Evolutionary conservation across 2,888 invertebrate species (phyloP).

Genomic region (Nomada fabriciana): DNA sequence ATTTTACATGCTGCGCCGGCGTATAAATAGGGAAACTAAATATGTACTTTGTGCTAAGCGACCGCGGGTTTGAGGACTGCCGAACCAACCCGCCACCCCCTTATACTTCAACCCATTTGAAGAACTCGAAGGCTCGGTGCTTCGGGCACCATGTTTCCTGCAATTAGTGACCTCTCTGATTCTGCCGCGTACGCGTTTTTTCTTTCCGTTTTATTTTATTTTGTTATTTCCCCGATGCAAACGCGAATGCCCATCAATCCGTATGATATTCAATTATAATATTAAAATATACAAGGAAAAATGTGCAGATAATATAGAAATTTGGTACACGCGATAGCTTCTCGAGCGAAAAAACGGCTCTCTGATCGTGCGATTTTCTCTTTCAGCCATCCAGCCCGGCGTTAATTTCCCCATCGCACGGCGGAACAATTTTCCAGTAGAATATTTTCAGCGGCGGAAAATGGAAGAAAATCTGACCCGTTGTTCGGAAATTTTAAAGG

Average conservation of each 20-base stretch:
- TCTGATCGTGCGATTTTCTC: background rate
- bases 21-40: conserved; percentile 31
- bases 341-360: background rate
- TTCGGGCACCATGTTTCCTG: background rate
- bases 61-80: conserved; percentile 33
- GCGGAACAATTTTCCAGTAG: conserved; percentile 23
- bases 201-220: no score
- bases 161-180: conserved; percentile 5
- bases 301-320: no score
- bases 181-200: background rate
- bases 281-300: no score
- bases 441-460: background rate
- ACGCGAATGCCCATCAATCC: background rate
- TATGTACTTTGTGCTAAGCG: conserved; percentile 39
- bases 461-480: conserved; percentile 26
- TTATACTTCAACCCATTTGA: background rate
- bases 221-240: background rate
- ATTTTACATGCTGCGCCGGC: conserved; percentile 32
- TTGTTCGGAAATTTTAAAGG: conserved; percentile 22
- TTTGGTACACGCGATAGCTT: background rate
- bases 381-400: background rate
- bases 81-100: background rate
- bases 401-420: conserved; percentile 2
- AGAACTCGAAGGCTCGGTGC: conserved; percentile 23
- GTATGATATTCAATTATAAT: background rate